Conservation (phyloP, 2,888 invertebrate genomes). For the Tetragonisca angustula region DNA sequence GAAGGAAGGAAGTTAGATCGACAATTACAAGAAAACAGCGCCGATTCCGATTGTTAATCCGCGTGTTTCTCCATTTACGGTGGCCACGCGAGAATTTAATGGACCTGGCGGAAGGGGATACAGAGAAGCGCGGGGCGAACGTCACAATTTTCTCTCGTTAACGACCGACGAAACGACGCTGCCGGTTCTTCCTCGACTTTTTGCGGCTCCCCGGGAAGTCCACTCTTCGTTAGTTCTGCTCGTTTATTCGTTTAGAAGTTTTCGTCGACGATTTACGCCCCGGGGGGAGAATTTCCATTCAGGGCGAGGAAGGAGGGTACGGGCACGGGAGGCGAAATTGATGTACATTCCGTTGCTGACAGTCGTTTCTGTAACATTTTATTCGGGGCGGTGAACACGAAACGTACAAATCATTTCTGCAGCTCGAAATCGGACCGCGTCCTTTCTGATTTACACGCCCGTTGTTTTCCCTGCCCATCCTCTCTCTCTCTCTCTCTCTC, state of each 20-base stretch:
- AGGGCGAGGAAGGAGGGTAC: not conserved
- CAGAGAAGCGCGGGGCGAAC: not conserved
- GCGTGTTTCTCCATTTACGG: not conserved
- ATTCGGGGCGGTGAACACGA: constrained; percentile 31
- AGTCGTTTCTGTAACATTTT: constrained; percentile 54
- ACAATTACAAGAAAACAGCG: not conserved
- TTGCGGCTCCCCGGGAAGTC: constrained; percentile 2
- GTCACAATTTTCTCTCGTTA: constrained; percentile 20
- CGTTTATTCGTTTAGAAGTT: constrained; percentile 43
- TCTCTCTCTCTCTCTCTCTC: not conserved
- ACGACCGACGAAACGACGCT: constrained; percentile 17
- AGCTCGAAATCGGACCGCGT: constrained; percentile 29
- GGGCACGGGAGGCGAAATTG: constrained; percentile 33
- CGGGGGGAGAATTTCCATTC: constrained; percentile 20
- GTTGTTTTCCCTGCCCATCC: not conserved
- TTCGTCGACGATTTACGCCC: constrained; percentile 32
- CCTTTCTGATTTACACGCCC: constrained; percentile 44
- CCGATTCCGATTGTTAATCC: not conserved
- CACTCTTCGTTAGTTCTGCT: constrained; percentile 37
- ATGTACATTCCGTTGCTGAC: constrained; percentile 50
- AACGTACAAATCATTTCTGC: constrained; percentile 38
- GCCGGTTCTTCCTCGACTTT: not conserved
- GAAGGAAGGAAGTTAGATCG: not conserved
- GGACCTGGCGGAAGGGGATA: not conserved
- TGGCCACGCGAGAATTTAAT: not conserved